Conservation (phyloP, 2,797 vertebrate genomes). For the Galaxias olidus region DNA sequence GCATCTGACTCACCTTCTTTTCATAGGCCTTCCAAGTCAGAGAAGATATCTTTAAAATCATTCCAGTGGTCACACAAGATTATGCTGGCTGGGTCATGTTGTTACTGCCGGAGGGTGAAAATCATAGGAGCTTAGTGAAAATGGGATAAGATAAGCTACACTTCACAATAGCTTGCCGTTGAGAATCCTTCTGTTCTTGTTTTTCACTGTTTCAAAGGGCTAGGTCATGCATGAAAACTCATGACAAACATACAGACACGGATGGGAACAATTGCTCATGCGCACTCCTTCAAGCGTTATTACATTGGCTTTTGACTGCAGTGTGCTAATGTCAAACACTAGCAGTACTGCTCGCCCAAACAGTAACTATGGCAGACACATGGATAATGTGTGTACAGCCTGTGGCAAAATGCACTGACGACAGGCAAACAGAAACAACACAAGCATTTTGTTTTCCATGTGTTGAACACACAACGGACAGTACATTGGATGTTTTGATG, state of each 20-base stretch:
- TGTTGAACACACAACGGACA: too few relatives aligned
- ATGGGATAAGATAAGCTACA: neutral
- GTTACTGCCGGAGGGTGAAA: constrained; percentile 41
- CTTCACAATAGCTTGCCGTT: neutral
- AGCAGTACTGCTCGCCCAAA: constrained; percentile 20
- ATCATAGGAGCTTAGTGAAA: constrained; percentile 20
- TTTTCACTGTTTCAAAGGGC: constrained; percentile 15
- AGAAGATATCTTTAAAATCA: constrained; percentile 49
- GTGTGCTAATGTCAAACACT: constrained; percentile 15
- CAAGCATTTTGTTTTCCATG: constrained; percentile 23
- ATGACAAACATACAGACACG: constrained; percentile 19
- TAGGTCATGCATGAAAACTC: constrained; percentile 28
- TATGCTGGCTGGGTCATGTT: constrained; percentile 34
- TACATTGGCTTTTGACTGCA: constrained; percentile 9
- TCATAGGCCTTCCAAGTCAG: constrained; percentile 50
- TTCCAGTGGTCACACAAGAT: constrained; percentile 43
- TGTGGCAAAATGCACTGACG: constrained; percentile 23
- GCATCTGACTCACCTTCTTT: constrained; percentile 40
- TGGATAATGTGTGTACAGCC: neutral
- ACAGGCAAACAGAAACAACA: constrained; percentile 18
- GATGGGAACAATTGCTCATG: constrained; percentile 37
- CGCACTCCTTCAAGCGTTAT: constrained; percentile 20
- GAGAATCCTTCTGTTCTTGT: constrained; percentile 12
- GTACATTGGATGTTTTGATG: constrained; percentile 24
- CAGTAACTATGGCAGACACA: constrained; percentile 26